Evolutionary conservation across 2,888 invertebrate genomes (phyloP), one percentile per base, ranked within the genome.

Genomic region (Lasioglossum oenotherae): DNA sequence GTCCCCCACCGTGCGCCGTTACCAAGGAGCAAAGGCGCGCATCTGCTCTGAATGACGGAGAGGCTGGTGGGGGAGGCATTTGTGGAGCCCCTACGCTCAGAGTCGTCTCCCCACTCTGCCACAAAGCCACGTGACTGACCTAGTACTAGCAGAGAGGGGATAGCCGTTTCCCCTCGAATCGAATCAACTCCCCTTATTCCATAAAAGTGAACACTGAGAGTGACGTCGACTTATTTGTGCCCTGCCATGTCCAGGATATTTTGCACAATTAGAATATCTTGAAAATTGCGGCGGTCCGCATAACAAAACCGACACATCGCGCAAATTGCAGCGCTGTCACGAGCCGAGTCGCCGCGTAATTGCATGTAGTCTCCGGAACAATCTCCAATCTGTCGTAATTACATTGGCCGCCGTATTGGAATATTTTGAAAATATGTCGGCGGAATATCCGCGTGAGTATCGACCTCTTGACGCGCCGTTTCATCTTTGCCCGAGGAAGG

Each of bases 381-480:
- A 72, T 78, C 49, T 57, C 38, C 23, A 38, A 71, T 78, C 41
- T 31, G 44, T 10, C 67, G 67, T 8, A 38, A 57, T 75, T 38
- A 53, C 71, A 57, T 57, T 23, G 27, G 5, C 35, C 1, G 19
- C 1, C 41, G 71, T 53, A 27, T 49, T 31, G 71, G 31, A 78
- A 57, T 78, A 71, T 41, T 78, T 72, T 41, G 38, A 19, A 41
- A 41, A 53, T 23, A 2, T 27, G 46, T 19, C 10, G 38, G 16
- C n/a, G 38, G 38, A 6, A n/a, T 27, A 31, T 64, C 16, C 8
- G 16, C 23, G 27, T 0, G 16, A 2, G 16, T 19, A 19, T 27
- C 38, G 46, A 78, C 27, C 46, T n/a, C 19, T 46, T 16, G 49
- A 14, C 35, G 49, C 10, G 19, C 41, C 19, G 16, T 73, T 73